A percentile compares a stretch with the other conserved stretches of the same genome.
phyloP scores from a whole-genome alignment of 2,797 vertebrate genomes.

The Notolepis coatsorum region DNA sequence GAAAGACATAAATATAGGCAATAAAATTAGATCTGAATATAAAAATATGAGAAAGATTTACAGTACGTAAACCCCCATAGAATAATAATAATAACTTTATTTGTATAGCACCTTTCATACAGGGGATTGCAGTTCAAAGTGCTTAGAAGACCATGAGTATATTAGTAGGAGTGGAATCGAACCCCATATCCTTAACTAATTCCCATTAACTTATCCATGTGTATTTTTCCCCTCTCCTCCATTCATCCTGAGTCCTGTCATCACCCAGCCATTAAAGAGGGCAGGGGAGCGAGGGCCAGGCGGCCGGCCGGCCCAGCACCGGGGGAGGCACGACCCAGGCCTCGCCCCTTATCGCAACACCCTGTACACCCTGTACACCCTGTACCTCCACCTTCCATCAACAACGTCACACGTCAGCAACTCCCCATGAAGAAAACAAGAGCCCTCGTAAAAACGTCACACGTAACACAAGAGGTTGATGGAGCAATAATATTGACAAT shows the following conservation, averaged over 20 bases:
- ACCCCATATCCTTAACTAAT: no score
- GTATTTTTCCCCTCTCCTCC: constrained; percentile 11
- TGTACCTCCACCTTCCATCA: constrained; percentile 40
- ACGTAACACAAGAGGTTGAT: not conserved
- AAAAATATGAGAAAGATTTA: no score
- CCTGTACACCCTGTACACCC: no score
- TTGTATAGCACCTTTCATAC: no score
- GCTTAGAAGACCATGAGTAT: no score
- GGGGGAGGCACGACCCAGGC: not conserved
- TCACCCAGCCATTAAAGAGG: constrained; percentile 51
- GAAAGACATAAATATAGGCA: no score
- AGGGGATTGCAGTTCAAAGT: no score
- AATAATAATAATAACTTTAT: no score
- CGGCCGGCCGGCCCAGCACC: constrained; percentile 17
- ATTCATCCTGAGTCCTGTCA: constrained; percentile 52
- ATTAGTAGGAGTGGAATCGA: no score
- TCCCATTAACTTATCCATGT: no score
- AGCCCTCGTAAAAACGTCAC: constrained; percentile 3
- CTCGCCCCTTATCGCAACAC: constrained; percentile 51
- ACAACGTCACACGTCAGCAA: constrained; percentile 52
- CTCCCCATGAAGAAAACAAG: constrained; percentile 14
- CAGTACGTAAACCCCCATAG: no score
- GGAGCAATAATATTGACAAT: constrained; percentile 4
- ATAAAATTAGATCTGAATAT: no score
- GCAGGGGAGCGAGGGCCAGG: constrained; percentile 17